Conservation (phyloP, 2,113 vertebrate species). For the Corythornis cristatus region DNA sequence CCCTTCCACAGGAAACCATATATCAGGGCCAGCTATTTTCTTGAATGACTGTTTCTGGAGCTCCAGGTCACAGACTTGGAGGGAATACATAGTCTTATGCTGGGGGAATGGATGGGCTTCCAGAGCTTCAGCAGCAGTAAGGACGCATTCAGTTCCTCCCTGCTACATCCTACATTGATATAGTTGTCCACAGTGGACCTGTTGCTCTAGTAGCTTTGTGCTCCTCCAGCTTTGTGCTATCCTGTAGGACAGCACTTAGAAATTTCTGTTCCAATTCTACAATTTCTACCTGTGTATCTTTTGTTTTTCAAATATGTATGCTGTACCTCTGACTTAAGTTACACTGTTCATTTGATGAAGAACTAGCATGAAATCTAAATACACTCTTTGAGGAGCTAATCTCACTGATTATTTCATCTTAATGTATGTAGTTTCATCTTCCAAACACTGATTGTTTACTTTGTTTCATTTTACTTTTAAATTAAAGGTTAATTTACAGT, state of each 20-base stretch:
- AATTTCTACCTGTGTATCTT: not conserved
- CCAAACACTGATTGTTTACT: too few species aligned
- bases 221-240: not conserved
- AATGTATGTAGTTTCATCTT: too few species aligned
- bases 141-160: not conserved
- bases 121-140: not conserved
- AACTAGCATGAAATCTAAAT: not conserved
- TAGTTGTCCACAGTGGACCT: not conserved
- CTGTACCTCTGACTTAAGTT: not conserved
- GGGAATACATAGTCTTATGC: not conserved
- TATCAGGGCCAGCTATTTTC: not conserved
- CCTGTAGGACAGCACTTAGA: fast-evolving
- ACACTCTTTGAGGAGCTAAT: not conserved
- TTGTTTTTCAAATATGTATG: not conserved
- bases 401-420: not conserved
- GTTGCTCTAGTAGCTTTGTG: not conserved
- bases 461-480: too few species aligned
- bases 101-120: not conserved
- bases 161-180: not conserved
- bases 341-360: not conserved
- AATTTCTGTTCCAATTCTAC: not conserved
- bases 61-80: not conserved
- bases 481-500: too few species aligned
- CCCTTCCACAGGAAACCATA: fast-evolving
- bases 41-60: not conserved